These are phyloP conservation scores for Criorhina ranunculi DNA, from an alignment of 2,888 invertebrate genomes.

Conservation along the genomic window DNA sequence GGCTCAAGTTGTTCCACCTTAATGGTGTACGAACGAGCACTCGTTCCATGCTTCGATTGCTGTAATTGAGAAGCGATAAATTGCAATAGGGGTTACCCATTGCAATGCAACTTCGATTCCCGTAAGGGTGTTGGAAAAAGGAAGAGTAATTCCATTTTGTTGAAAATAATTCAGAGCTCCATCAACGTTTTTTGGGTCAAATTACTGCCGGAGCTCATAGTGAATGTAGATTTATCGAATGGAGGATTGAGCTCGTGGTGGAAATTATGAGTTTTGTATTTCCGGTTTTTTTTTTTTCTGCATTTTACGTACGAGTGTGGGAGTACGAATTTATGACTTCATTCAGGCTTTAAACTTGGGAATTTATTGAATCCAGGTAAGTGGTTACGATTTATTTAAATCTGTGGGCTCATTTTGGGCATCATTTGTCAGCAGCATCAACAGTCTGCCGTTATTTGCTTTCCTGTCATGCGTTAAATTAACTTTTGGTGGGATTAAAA, in stretches of 20 bases:
- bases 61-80: conserved; percentile 75
- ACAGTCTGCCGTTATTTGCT: conserved; percentile 53
- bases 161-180: conserved; percentile 71
- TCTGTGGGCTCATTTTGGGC: conserved; percentile 37
- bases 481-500: conserved; percentile 40
- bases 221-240: conserved; percentile 51
- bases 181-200: conserved; percentile 70
- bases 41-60: conserved; percentile 56
- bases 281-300: not conserved
- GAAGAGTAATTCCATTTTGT: conserved; percentile 74
- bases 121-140: conserved; percentile 50
- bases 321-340: conserved; percentile 24
- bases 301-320: not conserved
- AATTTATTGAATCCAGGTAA: conserved; percentile 60
- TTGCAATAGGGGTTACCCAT: conserved; percentile 60
- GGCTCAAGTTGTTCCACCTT: not conserved
- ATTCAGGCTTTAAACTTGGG: conserved; percentile 30
- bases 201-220: conserved; percentile 41
- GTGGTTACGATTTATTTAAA: conserved; percentile 56
- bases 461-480: conserved; percentile 63
- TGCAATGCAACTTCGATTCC: conserved; percentile 57
- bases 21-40: not conserved
- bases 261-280: conserved; percentile 48
- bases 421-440: conserved; percentile 48
- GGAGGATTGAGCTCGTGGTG: conserved; percentile 15